phyloP scores from a whole-genome alignment of 92 coral and sea anemone genomes.

The Epizoanthus ramosus region DNA sequence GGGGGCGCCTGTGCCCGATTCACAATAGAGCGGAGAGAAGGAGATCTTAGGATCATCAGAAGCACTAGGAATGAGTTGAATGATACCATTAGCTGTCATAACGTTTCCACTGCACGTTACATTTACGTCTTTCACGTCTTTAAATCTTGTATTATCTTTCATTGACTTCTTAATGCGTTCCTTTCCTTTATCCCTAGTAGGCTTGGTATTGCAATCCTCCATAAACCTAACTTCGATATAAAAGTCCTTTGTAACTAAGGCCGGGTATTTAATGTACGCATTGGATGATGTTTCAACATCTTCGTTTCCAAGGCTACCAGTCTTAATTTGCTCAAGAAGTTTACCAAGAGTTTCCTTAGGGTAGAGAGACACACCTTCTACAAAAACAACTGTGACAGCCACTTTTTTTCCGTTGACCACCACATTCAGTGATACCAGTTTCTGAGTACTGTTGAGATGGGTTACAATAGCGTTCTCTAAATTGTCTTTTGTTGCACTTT shows the following conservation, averaged over 20 bases:
- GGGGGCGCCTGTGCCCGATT: conserved; percentile 2
- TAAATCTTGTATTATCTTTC: background rate
- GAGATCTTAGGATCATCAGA: background rate
- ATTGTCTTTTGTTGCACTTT: too few species aligned
- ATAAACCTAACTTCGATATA: background rate
- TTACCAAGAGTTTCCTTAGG: background rate
- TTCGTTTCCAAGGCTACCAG: conserved; percentile 8
- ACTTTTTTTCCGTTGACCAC: background rate
- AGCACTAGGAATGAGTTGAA: background rate
- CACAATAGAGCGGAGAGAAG: conserved; percentile 28
- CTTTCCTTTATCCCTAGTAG: too few species aligned
- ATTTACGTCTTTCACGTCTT: background rate
- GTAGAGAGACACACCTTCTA: conserved; percentile 1
- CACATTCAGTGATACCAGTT: background rate
- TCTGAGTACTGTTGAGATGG: background rate
- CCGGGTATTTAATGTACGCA: conserved; percentile 32
- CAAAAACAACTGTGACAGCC: conserved; percentile 7
- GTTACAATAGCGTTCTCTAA: background rate
- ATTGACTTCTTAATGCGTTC: background rate
- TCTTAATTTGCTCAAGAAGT: conserved; percentile 5
- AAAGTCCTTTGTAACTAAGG: conserved; percentile 30
- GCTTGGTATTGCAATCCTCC: background rate
- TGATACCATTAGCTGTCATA: background rate
- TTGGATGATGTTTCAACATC: background rate
- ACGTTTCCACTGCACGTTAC: conserved; percentile 2